A percentile compares a stretch with the other conserved stretches of the same genome.
Evolutionary conservation across 64 coral and sea anemone species (phyloP).

Genomic region (Montipora capricornis): DNA sequence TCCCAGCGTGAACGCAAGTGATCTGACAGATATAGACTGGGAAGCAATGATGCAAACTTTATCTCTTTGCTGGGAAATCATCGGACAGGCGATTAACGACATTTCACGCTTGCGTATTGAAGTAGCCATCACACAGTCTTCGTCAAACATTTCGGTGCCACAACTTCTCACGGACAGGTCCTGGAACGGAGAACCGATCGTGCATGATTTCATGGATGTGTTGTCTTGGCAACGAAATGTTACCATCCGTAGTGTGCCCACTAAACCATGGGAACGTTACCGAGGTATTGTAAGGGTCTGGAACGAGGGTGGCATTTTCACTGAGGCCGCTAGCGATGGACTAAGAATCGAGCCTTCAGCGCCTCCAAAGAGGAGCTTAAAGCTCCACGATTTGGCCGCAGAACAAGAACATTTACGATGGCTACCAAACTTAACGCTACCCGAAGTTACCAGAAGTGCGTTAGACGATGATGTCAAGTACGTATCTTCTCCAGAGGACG

Average conservation of each 20-base stretch:
- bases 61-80: conserved; percentile 66
- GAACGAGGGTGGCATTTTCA: conserved; percentile 71
- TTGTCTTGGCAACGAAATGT: conserved; percentile 73
- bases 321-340: conserved; percentile 68
- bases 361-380: conserved; percentile 55
- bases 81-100: conserved; percentile 62
- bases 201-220: conserved; percentile 77
- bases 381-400: conserved; percentile 62
- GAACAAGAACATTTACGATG: conserved; percentile 74
- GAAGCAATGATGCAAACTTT: conserved; percentile 76
- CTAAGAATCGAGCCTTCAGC: conserved; percentile 66
- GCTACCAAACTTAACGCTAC: conserved; percentile 76
- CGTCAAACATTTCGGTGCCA: conserved; percentile 55
- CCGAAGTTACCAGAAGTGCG: conserved; percentile 54
- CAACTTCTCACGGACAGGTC: conserved; percentile 32
- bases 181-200: conserved; percentile 59
- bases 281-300: conserved; percentile 72
- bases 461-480: conserved; percentile 72
- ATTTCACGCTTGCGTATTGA: conserved; percentile 82
- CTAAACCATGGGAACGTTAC: conserved; percentile 73
- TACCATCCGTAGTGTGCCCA: conserved; percentile 45
- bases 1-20: conserved; percentile 53
- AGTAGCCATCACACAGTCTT: conserved; percentile 60
- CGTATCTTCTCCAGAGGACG: conserved; percentile 66
- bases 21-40: conserved; percentile 84